These are phyloP conservation scores for Spizella passerina DNA, from an alignment of 2,797 vertebrate species.

Conservation along the genomic window DNA sequence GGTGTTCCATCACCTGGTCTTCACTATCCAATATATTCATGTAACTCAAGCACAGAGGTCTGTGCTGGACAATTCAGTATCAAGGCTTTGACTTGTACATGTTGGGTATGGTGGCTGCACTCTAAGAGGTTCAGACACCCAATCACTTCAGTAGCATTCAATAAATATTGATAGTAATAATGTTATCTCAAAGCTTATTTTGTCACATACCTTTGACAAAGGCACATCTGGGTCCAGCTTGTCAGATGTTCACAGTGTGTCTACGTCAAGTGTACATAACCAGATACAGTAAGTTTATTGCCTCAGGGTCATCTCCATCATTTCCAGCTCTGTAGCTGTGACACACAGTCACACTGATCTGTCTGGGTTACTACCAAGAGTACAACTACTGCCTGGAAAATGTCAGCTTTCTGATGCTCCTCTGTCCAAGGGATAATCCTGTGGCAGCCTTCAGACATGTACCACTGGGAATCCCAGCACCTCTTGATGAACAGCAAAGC, in stretches of 20 bases:
- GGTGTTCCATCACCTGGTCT: background rate
- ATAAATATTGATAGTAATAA: background rate
- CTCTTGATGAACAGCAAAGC: background rate
- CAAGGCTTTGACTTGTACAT: background rate
- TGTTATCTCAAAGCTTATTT: background rate
- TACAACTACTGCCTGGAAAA: background rate
- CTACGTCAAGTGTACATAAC: background rate
- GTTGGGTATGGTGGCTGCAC: background rate
- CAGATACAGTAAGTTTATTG: background rate
- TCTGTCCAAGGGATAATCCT: background rate
- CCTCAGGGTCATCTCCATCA: background rate
- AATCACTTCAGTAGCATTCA: background rate
- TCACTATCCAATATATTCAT: background rate
- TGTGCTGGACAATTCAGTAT: background rate
- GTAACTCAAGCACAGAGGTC: background rate
- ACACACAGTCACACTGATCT: background rate
- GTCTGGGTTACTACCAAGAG: background rate
- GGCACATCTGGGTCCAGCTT: background rate
- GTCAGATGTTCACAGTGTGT: background rate
- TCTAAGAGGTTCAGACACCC: rapidly evolving
- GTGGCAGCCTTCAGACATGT: background rate
- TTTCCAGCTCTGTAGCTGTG: background rate
- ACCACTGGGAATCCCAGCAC: background rate
- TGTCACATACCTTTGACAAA: background rate
- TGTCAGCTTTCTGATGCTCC: background rate